Conservation (phyloP, 2,113 vertebrate genomes). For the Phalacrocorax brasilianus region DNA sequence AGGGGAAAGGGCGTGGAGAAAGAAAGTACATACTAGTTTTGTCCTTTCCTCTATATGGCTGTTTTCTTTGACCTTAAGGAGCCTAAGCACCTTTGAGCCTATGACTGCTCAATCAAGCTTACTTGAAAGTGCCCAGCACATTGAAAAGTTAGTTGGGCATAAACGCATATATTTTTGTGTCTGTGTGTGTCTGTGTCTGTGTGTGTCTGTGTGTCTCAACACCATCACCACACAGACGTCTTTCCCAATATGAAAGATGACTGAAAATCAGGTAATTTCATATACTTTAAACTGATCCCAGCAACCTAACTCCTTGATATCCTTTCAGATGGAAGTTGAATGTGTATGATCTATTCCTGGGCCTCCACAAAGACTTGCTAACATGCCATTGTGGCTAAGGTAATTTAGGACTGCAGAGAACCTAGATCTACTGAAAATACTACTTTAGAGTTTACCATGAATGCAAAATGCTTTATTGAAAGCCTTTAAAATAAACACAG, state of each 20-base stretch:
- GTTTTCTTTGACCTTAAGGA: not conserved
- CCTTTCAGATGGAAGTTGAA: not conserved
- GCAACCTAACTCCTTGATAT: not conserved
- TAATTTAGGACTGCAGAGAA: not conserved
- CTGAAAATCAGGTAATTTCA: not conserved
- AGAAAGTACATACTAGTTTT: not conserved
- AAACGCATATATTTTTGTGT: not conserved
- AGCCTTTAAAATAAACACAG: not conserved
- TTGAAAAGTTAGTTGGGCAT: not conserved
- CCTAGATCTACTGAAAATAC: not conserved
- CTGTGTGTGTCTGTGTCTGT: no score
- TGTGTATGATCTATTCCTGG: not conserved
- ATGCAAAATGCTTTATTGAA: not conserved
- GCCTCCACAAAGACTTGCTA: not conserved
- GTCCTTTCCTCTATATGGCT: not conserved
- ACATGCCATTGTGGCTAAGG: not conserved
- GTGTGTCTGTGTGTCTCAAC: not conserved
- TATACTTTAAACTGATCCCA: not conserved
- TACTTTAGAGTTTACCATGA: not conserved
- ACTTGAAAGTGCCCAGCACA: not conserved
- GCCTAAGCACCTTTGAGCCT: not conserved
- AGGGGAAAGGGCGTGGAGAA: not conserved
- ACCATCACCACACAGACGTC: not conserved
- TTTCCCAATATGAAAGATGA: not conserved
- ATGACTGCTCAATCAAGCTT: not conserved